phyloP scores from a whole-genome alignment of 1,140 invertebrate species.

The Uloborus diversus region DNA sequence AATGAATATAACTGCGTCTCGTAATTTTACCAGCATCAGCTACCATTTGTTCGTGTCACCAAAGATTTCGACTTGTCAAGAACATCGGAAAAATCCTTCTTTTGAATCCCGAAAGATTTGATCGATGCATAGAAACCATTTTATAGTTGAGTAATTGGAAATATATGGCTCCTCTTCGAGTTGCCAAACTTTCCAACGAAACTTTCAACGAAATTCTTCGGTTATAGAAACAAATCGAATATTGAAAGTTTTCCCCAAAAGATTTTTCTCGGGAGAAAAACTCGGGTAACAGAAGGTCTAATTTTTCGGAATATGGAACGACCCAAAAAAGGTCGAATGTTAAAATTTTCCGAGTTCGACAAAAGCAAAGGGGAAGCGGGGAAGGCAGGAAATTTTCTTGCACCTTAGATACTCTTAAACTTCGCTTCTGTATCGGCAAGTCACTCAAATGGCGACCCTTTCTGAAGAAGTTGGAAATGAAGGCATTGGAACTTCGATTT shows the following conservation, averaged over 20 bases:
- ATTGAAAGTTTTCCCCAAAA: neutral
- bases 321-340: neutral
- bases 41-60: no score
- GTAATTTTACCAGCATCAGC: no score
- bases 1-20: no score
- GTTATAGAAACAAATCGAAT: conserved; percentile 52
- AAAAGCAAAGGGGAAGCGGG: no score
- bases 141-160: neutral
- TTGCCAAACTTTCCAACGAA: no score
- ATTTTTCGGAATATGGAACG: no score
- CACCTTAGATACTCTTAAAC: conserved; percentile 43
- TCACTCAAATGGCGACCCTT: conserved; percentile 29
- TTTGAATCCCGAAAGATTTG: no score
- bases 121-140: neutral
- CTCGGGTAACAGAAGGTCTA: no score
- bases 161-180: no score
- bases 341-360: neutral
- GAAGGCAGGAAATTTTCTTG: conserved; percentile 36
- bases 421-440: conserved; percentile 47
- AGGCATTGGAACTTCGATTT: conserved; percentile 20
- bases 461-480: neutral
- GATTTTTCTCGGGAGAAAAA: neutral
- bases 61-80: no score
- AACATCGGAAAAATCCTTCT: no score
- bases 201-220: no score